Evolutionary conservation across 35 echinoderm and acorn worm genomes (phyloP), one percentile per base, ranked within the genome.

Genomic region (Lytechinus variegatus): DNA sequence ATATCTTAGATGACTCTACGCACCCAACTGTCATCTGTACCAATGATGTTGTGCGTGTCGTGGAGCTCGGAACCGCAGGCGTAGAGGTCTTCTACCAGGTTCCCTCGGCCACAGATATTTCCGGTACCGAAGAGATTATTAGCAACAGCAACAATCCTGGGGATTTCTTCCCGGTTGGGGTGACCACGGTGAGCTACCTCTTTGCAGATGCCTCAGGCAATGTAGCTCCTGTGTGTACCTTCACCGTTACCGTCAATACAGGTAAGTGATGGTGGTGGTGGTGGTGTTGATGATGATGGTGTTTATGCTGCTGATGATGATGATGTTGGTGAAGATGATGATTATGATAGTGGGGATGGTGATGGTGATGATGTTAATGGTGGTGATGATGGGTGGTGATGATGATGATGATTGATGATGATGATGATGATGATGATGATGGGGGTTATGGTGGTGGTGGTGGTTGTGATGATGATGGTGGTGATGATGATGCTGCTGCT

Each of bases 121-220:
- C 27, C n/a, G 92, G 92, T 27, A 93, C 92, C 0, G 53, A 93
- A 19, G 27, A 21, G 12, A 9, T 93, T 6, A 27, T 93, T 54
- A 93, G 92, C 55, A 44, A 90, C 11, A 27, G 54, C 14, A 86
- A 94, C 52, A 54, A 79, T 19, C 86, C 97, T 53, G 97, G 97
- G 10, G 66, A 53, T 52, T 71, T 96, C 93, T 97, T 97, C 94
- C 11, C 86, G 4, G 60, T 95, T n/a, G 96, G 94, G 3, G 13
- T 28, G 27, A 96, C 97, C 9, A 24, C 10, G 2, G 94, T 98
- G 10, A 96, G 28, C 14, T 98, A 98, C 94, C 54, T 71, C 72
- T 96, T 96, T 52, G 33, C 24, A 9, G 97, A 98, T 91, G 58
- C 54, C 10, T 95, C 94, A 5, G 90, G 90, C n/a, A 98, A 98